Evolutionary conservation across 2,113 vertebrate genomes (phyloP), one percentile per base, ranked within the genome.

Genomic region (Morphnarchus princeps): DNA sequence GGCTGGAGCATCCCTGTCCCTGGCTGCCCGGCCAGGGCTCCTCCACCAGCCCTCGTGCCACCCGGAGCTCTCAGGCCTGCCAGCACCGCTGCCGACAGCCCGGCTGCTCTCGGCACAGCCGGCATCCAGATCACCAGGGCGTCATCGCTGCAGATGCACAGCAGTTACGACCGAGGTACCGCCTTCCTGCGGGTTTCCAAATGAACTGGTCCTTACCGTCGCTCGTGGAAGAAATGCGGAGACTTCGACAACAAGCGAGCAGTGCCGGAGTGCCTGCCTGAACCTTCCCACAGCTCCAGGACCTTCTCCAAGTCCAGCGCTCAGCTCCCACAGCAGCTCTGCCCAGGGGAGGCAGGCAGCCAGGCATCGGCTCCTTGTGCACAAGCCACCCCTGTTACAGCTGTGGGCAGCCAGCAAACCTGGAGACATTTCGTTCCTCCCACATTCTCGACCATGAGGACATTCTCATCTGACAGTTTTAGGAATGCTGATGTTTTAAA

Each of bases 111-210:
- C 81, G 58, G 54, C 47, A 26, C 3, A 5, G 16, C 57, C 7
- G 3, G 54, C 13, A 14, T 11, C 34, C 42, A 4, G 28, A 32
- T 45, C 67, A 34, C 54, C 19, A 21, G 54, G 16, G 16, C 21
- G 20, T 31, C 54, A 42, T 18, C 4, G 5, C 59, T 73, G 29
- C 59, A 57, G 59, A n/a, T 12, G 26, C 7, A 8, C 71, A 38
- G 6, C 13, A 11, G 31, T 24, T 63, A 29, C 1, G 9, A 67
- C 36, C 24, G 43, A 40, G 1, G 2, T 12, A 32, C 26, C 1
- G 1, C 58, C 45, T 61, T 82, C 65, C 50, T 43, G 26, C 45
- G 85, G 45, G 31, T 29, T 74, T 66, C 34, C 45, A 66, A 31
- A 71, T 72, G 21, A 57, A n/a, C 34, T 49, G 28, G 31, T 43